Conservation (phyloP, 1,140 invertebrate species). For the Saxidomus purpurata region DNA sequence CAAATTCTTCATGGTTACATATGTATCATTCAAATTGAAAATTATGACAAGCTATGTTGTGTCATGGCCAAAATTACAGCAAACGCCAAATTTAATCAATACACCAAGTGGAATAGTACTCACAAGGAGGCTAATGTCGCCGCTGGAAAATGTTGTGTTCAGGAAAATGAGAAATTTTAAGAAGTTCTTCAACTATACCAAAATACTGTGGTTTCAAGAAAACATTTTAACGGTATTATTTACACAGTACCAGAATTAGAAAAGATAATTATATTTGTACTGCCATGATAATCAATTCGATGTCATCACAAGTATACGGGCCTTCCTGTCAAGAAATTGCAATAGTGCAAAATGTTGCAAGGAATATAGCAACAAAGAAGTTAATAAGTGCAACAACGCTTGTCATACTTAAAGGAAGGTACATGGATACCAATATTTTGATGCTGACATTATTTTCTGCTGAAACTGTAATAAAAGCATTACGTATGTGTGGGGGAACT, state of each 20-base stretch:
- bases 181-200: neutral
- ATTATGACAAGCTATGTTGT: conserved; percentile 45
- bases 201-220: neutral
- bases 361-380: conserved; percentile 19
- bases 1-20: conserved; percentile 11
- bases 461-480: no score
- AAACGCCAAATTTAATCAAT: neutral
- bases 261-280: conserved; percentile 38
- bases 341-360: neutral
- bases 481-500: no score
- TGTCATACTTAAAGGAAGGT: neutral
- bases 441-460: no score
- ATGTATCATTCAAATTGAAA: conserved; percentile 27
- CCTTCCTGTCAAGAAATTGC: conserved; percentile 41
- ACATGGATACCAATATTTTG: no score
- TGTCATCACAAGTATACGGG: conserved; percentile 57
- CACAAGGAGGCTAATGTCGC: neutral
- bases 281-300: conserved; percentile 39
- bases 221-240: neutral
- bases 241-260: neutral
- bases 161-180: no score
- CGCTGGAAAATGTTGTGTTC: conserved; percentile 11
- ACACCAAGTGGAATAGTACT: conserved; percentile 20
- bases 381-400: neutral
- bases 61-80: conserved; percentile 6